Evolutionary conservation across 1,140 invertebrate genomes (phyloP), one percentile per base, ranked within the genome.

Genomic region (Drosophila suzukii): DNA sequence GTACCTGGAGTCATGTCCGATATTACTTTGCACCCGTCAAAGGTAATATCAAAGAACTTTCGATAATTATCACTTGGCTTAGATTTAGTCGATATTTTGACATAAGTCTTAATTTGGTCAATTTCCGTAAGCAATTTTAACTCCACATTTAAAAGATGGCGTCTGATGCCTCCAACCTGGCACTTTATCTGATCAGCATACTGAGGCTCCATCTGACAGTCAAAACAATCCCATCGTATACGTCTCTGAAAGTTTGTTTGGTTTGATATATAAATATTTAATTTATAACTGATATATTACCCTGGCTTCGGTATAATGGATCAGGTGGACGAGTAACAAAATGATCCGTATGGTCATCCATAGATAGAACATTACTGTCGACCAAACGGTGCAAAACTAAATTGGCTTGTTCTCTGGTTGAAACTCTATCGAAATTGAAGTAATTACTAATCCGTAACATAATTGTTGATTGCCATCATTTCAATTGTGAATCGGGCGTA

Each of bases 41-140:
- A 49, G n/a, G 61, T 51, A 12, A 68, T 68, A 6, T 79, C 77
- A 38, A 79, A 79, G 7, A 79, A 41, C 34, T 74, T 79, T 0
- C 76, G 41, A 39, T 58, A 79, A 3, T 13, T 13, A 10, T 0
- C 17, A 4, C 46, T n/a, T 12, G 38, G 6, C 27, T 66, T 47
- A 1, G 34, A 44, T 53, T 36, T 61, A 4, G 68, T 79, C 1
- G 76, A 79, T 4, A 79, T 67, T 8, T 67, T 39, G 0, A 72
- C 36, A 41, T 79, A 61, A 0, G 47, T 41, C 53, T 60, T 56
- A 3, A 79, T 47, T 0, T 61, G n/a, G n/a, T 41, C 27, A 0
- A 79, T 46, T 41, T 78, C 75, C 8, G 38, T n/a, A 0, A 57
- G 15, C 15, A 79, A n/a, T 4, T 61, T 36, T 0, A 79, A 5